Base-by-base conservation (phyloP, 2,888 invertebrate genomes). In the Ornithoptera priamus region DNA sequence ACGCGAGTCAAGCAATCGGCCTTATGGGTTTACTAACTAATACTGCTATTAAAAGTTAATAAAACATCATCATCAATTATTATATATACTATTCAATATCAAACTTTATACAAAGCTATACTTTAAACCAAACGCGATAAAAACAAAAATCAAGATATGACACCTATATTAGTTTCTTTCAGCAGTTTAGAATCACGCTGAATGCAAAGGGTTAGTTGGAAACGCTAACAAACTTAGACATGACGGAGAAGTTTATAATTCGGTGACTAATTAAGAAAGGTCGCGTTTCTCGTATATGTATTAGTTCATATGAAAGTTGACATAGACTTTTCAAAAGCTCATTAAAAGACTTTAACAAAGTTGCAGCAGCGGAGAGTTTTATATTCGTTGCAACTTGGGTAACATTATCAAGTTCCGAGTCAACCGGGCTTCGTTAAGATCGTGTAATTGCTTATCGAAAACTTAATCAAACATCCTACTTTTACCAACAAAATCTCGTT, bases 1-100 rank as follows among this genome's bases (percentile, higher is more conserved):
- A 71, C 72, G 72, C 71, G 73, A 77, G 70, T 73, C 72, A 73
- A 62, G 46, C 58, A 30, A 59, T 39, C 46, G 50, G 58, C 50
- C 20, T 24, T 24, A 18, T 50, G 10, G n/a, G 22, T 39, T 1
- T 18, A 20, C 30, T 30, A 30, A 30, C 30, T 30, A 30, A 30
- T 30, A 22, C 22, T 22, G 1, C 22, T 30, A 30, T 5, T 30
- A 5, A 30, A 30, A 30, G 15, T 1, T 22, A 18, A 18, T 22
- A 22, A 1, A 22, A 22, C 22, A 22, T 42, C 42, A 42, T 42
- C 10, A 42, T 42, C 42, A 42, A 42, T 42, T 12, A 12, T 42
- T 42, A 42, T 30, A 30, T 30, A 30, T 30, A 30, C 30, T 30
- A 30, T 30, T 30, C 30, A 46, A 15, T 46, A 15, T 42, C 5